These are phyloP conservation scores for Hylia prasina DNA, from an alignment of 2,113 vertebrate species.

Conservation along the genomic window DNA sequence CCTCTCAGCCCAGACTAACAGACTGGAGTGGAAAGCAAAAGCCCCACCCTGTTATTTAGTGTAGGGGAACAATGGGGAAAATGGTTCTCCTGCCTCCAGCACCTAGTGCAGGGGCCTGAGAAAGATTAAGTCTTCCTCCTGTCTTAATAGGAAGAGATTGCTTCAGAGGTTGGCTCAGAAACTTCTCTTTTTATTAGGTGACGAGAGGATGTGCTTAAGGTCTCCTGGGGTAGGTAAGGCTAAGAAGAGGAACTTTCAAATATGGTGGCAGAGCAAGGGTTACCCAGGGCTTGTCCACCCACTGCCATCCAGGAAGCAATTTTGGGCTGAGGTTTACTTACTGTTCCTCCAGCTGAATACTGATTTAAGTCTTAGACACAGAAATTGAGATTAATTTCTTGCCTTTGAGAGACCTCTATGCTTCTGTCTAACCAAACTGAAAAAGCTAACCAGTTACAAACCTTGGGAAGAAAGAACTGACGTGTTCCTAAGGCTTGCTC, in stretches of 20 bases:
- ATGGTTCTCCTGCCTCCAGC: background rate
- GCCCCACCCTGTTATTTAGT: background rate
- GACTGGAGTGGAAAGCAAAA: background rate
- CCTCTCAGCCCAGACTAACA: background rate
- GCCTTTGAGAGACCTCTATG: background rate
- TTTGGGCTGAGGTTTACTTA: background rate
- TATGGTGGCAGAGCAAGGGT: background rate
- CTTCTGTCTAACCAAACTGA: background rate
- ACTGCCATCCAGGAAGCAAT: background rate
- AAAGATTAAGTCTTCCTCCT: background rate
- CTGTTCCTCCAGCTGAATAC: background rate
- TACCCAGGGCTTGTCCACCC: background rate
- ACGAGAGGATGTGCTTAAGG: background rate
- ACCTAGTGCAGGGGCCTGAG: fast-evolving
- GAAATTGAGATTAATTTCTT: background rate
- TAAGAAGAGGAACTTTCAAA: background rate
- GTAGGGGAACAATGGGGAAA: background rate
- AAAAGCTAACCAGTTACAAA: background rate
- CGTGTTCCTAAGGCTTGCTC: background rate
- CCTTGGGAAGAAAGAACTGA: background rate
- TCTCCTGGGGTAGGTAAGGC: background rate
- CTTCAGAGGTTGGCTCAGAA: background rate
- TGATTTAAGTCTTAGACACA: background rate
- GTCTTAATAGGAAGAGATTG: background rate
- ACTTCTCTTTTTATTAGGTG: background rate